Conservation (phyloP, 2,888 invertebrate genomes). For the Brassicogethes aeneus region DNA sequence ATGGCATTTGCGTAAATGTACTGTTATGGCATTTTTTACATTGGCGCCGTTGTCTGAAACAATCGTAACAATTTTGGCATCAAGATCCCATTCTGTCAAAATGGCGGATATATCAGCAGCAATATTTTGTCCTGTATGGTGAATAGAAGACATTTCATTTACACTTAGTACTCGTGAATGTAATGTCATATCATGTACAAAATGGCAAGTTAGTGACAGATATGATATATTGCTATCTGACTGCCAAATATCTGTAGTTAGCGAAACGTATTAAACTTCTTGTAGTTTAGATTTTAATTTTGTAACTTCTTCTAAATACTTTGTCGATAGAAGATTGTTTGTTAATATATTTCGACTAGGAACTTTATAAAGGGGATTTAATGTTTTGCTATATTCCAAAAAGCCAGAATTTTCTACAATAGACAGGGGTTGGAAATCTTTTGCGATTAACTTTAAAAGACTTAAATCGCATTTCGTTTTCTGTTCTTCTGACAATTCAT, state of each 20-base stretch:
- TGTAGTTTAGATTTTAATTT: slow-evolving; percentile 15
- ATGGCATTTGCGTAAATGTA: slow-evolving; percentile 19
- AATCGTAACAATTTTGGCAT: slow-evolving; percentile 21
- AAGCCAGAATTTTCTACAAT: not conserved
- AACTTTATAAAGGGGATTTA: not conserved
- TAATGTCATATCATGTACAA: slow-evolving; percentile 17
- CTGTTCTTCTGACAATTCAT: not conserved
- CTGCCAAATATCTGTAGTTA: slow-evolving; percentile 26
- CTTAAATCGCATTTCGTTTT: not conserved
- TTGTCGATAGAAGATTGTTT: slow-evolving; percentile 13
- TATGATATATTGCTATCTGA: slow-evolving; percentile 21
- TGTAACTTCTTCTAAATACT: slow-evolving; percentile 10
- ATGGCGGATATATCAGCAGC: slow-evolving; percentile 11
- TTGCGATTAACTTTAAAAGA: not conserved
- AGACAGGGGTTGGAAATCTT: not conserved
- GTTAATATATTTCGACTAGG: slow-evolving; percentile 13
- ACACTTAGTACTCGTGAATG: too few relatives aligned
- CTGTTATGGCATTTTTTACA: slow-evolving; percentile 22
- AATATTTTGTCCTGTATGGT: slow-evolving; percentile 16
- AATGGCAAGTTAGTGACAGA: slow-evolving; percentile 22
- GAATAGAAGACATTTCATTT: slow-evolving; percentile 17
- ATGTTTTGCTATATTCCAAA: too few relatives aligned
- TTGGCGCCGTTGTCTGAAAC: slow-evolving; percentile 25
- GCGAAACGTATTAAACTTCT: slow-evolving; percentile 13
- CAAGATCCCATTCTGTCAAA: slow-evolving; percentile 21